These are phyloP conservation scores for Phymorhynchus buccinoides DNA, from an alignment of 1,140 invertebrate species.

Conservation along the genomic window DNA sequence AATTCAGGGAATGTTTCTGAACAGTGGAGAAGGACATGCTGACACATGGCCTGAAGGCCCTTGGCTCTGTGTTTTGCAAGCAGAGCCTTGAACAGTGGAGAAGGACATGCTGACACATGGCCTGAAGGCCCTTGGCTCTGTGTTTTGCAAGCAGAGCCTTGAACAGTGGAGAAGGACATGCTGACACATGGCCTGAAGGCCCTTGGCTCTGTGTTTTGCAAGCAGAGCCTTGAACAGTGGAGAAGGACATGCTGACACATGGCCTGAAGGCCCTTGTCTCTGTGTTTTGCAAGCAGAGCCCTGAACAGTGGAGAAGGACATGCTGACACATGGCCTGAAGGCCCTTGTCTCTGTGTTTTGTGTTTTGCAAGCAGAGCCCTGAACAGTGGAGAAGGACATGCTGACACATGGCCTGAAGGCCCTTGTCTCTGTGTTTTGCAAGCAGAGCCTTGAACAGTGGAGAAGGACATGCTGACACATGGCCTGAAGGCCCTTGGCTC, in stretches of 20 bases:
- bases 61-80: background rate
- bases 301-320: background rate
- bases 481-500: background rate
- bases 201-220: background rate
- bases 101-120: background rate
- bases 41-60: background rate
- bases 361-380: background rate
- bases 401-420: background rate
- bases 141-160: background rate
- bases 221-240: background rate
- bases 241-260: background rate
- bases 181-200: background rate
- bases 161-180: background rate
- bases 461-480: background rate
- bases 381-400: background rate
- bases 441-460: background rate
- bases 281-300: background rate
- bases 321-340: background rate
- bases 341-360: background rate
- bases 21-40: background rate
- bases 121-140: background rate
- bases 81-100: background rate
- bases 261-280: background rate
- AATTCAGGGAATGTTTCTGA: slow-evolving; percentile 41
- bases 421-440: background rate